Evolutionary conservation across 2,888 invertebrate genomes (phyloP), one percentile per base, ranked within the genome.

Genomic region (Coecobrya sp.): DNA sequence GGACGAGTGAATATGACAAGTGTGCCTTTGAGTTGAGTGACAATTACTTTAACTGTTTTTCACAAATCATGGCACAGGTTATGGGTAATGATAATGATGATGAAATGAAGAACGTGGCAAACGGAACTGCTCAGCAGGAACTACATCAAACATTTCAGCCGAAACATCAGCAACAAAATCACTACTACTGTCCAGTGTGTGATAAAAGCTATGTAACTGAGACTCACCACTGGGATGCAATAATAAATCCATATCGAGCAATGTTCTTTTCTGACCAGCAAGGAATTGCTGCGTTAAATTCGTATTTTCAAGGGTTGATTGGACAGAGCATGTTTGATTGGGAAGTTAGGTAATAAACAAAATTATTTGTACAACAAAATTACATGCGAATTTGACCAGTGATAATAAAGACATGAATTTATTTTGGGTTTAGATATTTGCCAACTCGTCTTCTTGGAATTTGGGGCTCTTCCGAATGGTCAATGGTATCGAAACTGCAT

Each of bases 21-120:
- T 79, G 76, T 27, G 89, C 84, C 19, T 45, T 65, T 27, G 90
- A 92, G 19, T 70, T 92, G 52, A 92, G 91, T 79, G 93, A 94
- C 89, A 94, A 94, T 87, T 94, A 93, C 88, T 94, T 94, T 59
- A 45, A 88, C 27, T 93, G 92, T 52, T 93, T 93, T 68, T 87
- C 93, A 7, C 45, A 76, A 65, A 85, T 94, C 0, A 84, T 94
- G 90, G 85, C 49, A 10, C 81, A 92, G 59, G 91, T 93, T 3
- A 65, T 90, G 19, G 49, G 65, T 11, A 65, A 62, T 22, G 52
- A 70, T 68, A 62, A 81, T 19, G 52, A 79, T 49, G 86, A 27
- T 2, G 59, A 25, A 10, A 36, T n/a, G 36, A 65, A 42, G 4
- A 55, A 62, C 36, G 82, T 11, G 5, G 55, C 16, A n/a, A n/a